Conservation (phyloP, 1,140 invertebrate genomes). For the Homarus americanus region DNA sequence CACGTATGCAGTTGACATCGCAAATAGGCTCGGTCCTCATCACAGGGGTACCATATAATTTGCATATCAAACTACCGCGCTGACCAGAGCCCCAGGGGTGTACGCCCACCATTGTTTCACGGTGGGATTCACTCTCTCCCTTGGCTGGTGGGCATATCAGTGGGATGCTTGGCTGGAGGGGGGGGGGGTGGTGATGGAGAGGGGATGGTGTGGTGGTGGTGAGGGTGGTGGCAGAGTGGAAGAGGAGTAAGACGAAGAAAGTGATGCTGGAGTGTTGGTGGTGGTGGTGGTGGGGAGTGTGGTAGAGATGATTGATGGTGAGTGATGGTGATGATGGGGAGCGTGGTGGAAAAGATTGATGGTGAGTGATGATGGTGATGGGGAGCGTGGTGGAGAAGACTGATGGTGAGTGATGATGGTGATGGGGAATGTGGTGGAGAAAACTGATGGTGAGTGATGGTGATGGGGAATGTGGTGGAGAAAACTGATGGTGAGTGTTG, state of each 20-base stretch:
- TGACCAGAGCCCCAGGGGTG: slow-evolving; percentile 57
- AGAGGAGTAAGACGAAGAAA: neutral
- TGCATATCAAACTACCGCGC: slow-evolving; percentile 66
- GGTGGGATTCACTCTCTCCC: slow-evolving; percentile 38
- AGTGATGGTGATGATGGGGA: neutral
- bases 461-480: neutral
- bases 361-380: neutral
- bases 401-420: neutral
- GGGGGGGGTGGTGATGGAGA: neutral
- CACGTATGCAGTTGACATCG: slow-evolving; percentile 70
- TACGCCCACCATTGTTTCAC: slow-evolving; percentile 55
- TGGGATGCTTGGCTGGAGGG: neutral
- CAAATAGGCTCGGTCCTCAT: slow-evolving; percentile 66
- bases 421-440: neutral
- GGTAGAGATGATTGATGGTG: neutral
- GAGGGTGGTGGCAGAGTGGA: neutral
- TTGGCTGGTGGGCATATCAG: slow-evolving; percentile 30
- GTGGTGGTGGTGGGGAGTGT: neutral
- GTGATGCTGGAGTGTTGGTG: neutral
- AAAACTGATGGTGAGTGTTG: too few relatives aligned
- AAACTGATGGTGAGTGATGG: neutral
- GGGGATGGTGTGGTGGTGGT: neutral
- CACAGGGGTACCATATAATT: slow-evolving; percentile 69
- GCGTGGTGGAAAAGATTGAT: neutral
- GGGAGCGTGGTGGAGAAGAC: neutral